Base-by-base conservation (phyloP, 2,888 invertebrate species). In the Scaptomyza reducta region DNA sequence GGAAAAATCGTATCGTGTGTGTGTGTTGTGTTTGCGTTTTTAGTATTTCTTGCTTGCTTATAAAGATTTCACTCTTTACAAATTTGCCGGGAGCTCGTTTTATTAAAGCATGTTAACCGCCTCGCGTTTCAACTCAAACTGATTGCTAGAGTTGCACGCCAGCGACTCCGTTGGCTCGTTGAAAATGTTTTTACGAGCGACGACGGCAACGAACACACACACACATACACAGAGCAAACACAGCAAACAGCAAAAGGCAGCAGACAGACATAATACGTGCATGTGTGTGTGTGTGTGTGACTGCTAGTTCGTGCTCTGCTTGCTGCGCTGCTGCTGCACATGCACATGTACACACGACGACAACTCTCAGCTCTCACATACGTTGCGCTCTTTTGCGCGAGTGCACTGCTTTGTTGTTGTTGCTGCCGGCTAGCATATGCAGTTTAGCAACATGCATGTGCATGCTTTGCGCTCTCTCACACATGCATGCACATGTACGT, bases 101-200 rank as follows among this genome's bases (percentile, higher is more conserved):
- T 86, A 78, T 81, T 77, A 88, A 88, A 86, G 81, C 91, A 91
- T 92, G 89, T 89, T 90, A 87, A 89, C 90, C 90, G 90, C 90
- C 89, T 90, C 89, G 90, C 91, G 91, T 90, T 90, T 90, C 89
- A 90, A 91, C 89, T 91, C 89, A 80, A 90, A 91, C 90, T 91
- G 91, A 91, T 90, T 91, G 88, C 86, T 86, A 83, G 78, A 84
- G 83, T 89, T 87, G 84, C 83, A 87, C 79, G 82, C 84, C 58
- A 79, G 77, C 84, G 84, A 91, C 90, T 87, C 91, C 90, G 89
- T 91, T 89, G 90, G 89, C 89, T 91, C 83, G 89, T 80, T 90
- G 89, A 90, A 88, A 87, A 89, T 77, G 70, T 80, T 78, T 79
- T 85, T 78, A 80, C 77, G 77, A 79, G 64, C 84, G 66, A 67